Percentiles rank a stretch among this genome's conserved stretches.
Evolutionary conservation across 2,888 invertebrate genomes (phyloP).

Genomic region (Parapristionchus giblindavisi): DNA sequence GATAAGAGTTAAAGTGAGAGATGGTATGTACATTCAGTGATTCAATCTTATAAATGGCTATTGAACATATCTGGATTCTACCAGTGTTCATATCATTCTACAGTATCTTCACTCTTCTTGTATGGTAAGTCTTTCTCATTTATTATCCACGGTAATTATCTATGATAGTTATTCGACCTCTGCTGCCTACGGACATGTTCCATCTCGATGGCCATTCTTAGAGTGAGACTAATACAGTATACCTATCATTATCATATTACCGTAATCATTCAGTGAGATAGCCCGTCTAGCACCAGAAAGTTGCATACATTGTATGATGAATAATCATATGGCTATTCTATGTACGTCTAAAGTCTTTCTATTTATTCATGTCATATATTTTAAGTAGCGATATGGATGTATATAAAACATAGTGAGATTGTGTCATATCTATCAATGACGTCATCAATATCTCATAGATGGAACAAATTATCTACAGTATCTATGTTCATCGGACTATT

Average conservation of each 20-base stretch:
- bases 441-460: neutral
- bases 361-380: neutral
- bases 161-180: slow-evolving; percentile 1
- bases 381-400: slow-evolving; percentile 26
- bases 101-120: slow-evolving; percentile 29
- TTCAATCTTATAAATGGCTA: slow-evolving; percentile 9
- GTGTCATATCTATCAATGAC: neutral
- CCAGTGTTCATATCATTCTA: slow-evolving; percentile 33
- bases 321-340: slow-evolving; percentile 25
- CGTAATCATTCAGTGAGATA: slow-evolving; percentile 18
- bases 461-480: neutral
- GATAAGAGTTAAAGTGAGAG: neutral
- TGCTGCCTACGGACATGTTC: neutral
- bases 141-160: neutral
- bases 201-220: slow-evolving; percentile 26
- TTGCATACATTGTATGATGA: slow-evolving; percentile 16
- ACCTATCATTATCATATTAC: neutral
- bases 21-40: neutral
- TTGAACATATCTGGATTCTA: slow-evolving; percentile 26
- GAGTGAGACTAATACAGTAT: neutral
- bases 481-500: slow-evolving; percentile 13
- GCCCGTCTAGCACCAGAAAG: slow-evolving; percentile 8
- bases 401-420: slow-evolving; percentile 18
- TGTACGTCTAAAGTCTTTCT: neutral
- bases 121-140: slow-evolving; percentile 1